Base-by-base conservation (phyloP, 1,140 invertebrate genomes). In the Lasioglossum baleicum region DNA sequence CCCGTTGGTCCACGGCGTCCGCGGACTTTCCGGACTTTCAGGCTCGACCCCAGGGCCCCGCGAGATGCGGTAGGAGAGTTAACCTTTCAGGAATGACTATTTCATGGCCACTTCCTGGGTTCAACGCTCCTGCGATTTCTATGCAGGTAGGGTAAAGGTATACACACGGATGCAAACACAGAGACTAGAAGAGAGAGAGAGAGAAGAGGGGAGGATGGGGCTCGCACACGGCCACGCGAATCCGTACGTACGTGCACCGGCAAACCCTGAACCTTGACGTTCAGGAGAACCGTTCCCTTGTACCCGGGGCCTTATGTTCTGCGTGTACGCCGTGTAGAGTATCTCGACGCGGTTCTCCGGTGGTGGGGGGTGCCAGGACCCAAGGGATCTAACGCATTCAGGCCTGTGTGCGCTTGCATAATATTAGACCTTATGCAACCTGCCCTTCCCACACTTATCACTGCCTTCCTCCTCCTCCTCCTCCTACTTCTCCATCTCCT, bases 381-480 rank as follows among this genome's bases (percentile, higher is more conserved):
- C 73, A 86, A 86, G 87, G 81, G 86, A 92, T 90, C 89, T 88
- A 91, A 93, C 91, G 92, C 90, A 92, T 92, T 90, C 90, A 89
- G 82, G 82, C 72, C 51, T 83, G 83, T 83, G 76, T 84, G 80
- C 78, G 86, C 92, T 92, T 92, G 91, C 91, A 93, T 93, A 92
- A 93, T 91, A 92, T 92, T 88, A 92, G 88, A 88, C 88, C 89
- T 91, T 92, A 91, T 92, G 91, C 89, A 92, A 92, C 89, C 86
- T 92, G 91, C 91, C 92, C 92, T 93, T 93, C 92, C 92, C 92
- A 93, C 92, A 93, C 92, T 93, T 93, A 93, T 93, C 92, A 93
- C 90, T 90, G 90, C 88, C 89, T 87, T 84, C 87, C 87, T 87
- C 84, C 80, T 84, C 77, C 85, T 75, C 51, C 63, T 66, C 40